These are phyloP conservation scores for Cassiopea andromeda DNA, from an alignment of 30 jellyfish, hydroid and myxozoan genomes.

Conservation along the genomic window DNA sequence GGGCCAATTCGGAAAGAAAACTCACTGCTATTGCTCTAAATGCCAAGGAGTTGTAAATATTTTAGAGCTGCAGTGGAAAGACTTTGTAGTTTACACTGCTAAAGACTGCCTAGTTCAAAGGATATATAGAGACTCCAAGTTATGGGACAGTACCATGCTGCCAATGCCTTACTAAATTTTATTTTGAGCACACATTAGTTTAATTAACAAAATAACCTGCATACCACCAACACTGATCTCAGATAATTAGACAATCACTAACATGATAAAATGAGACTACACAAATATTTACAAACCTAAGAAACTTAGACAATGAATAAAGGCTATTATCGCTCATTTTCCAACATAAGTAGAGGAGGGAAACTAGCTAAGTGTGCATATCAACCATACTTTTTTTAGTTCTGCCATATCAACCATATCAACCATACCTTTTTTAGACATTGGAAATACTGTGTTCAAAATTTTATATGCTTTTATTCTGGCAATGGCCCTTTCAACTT, in stretches of 20 bases:
- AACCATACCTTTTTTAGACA: slow-evolving; percentile 32
- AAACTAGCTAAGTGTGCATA: no score
- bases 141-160: slow-evolving; percentile 47
- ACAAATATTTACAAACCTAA: no score
- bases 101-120: slow-evolving; percentile 40
- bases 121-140: slow-evolving; percentile 4
- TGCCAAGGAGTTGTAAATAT: slow-evolving; percentile 73
- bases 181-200: slow-evolving; percentile 16
- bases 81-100: slow-evolving; percentile 63
- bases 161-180: neutral
- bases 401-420: slow-evolving; percentile 5
- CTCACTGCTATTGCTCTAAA: slow-evolving; percentile 16
- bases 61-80: slow-evolving; percentile 31
- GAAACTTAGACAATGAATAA: no score
- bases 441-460: slow-evolving; percentile 22
- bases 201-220: slow-evolving; percentile 15
- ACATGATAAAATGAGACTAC: no score
- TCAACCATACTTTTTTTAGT: no score
- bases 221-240: no score
- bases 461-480: slow-evolving; percentile 49
- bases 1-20: slow-evolving; percentile 26
- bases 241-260: no score
- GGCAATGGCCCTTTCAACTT: slow-evolving; percentile 64
- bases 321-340: no score
- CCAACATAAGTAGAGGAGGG: no score